Evolutionary conservation across 2,113 vertebrate genomes (phyloP).

Genomic region (Ascaphus truei): DNA sequence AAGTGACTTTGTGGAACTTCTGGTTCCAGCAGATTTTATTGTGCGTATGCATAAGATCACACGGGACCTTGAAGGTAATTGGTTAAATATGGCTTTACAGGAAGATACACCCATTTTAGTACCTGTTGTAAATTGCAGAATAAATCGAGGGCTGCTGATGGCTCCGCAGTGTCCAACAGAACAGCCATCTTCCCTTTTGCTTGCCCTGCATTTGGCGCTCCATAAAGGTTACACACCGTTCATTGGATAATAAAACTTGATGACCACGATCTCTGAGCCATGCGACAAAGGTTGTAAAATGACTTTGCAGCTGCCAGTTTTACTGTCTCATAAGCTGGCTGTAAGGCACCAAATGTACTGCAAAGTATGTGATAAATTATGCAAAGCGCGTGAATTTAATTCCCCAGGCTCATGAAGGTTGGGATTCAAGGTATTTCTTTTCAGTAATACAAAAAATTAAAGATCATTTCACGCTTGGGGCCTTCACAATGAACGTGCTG

Average conservation of each 20-base stretch:
- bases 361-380: conserved; percentile 40
- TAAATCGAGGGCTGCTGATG: neutral
- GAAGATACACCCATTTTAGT: neutral
- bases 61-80: neutral
- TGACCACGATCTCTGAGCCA: conserved; percentile 20
- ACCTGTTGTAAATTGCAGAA: neutral
- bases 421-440: neutral
- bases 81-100: neutral
- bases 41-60: neutral
- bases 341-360: conserved; percentile 19
- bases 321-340: conserved; percentile 10
- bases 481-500: neutral
- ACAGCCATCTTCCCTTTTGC: neutral
- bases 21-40: neutral
- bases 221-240: conserved; percentile 13
- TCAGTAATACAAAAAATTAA: conserved; percentile 5
- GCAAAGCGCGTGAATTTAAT: conserved; percentile 45
- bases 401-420: neutral
- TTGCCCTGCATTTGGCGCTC: neutral
- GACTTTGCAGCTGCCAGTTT: conserved; percentile 32
- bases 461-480: neutral
- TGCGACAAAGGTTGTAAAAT: conserved; percentile 40
- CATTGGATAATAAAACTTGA: conserved; percentile 19
- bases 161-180: neutral
- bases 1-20: too few species aligned